Percentiles rank a stretch among this genome's conserved stretches.
phyloP scores from a whole-genome alignment of 2,113 vertebrate species.

The Crypturellus undulatus region DNA sequence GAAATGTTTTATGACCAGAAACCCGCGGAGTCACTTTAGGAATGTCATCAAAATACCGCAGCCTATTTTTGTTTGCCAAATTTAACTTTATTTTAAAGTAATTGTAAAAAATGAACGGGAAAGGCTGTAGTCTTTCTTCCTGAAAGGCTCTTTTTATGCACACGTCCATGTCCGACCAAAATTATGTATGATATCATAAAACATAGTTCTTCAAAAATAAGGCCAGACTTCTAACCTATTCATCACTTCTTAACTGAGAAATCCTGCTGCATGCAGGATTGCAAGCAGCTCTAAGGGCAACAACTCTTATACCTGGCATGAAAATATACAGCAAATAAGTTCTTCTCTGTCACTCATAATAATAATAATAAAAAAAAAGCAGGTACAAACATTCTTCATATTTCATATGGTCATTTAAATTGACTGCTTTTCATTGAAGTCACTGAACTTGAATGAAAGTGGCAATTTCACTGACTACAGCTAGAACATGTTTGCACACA shows the following conservation, averaged over 20 bases:
- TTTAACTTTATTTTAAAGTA: background rate
- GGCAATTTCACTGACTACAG: background rate
- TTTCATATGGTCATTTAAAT: background rate
- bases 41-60: background rate
- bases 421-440: background rate
- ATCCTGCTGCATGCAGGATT: fast-evolving
- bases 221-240: background rate
- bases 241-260: background rate
- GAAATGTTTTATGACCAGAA: background rate
- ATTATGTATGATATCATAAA: background rate
- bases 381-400: background rate
- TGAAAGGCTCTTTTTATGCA: background rate
- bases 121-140: background rate
- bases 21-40: background rate
- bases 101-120: background rate
- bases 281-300: too few relatives aligned
- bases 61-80: background rate
- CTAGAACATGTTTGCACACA: background rate
- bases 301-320: background rate
- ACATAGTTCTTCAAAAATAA: background rate
- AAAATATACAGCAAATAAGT: background rate
- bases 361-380: background rate
- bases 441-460: background rate
- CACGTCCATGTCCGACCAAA: background rate
- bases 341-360: background rate